These are phyloP conservation scores for Chironomus striatipennis DNA, from an alignment of 1,140 invertebrate species.

Conservation along the genomic window DNA sequence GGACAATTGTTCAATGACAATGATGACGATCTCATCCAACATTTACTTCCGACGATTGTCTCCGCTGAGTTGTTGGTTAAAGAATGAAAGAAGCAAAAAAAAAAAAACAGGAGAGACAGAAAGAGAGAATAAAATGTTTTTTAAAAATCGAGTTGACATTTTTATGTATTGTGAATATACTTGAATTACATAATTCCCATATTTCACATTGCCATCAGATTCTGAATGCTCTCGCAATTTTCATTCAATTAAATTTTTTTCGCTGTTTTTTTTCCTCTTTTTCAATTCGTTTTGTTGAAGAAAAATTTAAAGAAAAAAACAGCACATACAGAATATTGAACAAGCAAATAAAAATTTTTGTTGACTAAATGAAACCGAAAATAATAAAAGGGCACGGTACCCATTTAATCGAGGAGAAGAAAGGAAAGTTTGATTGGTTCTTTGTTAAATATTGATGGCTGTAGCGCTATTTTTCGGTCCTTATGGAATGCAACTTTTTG, in stretches of 20 bases:
- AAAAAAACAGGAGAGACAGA: no score
- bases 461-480: no score
- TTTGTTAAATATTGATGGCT: no score
- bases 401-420: not conserved
- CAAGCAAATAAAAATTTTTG: no score
- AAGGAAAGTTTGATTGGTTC: no score
- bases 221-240: not conserved
- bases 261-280: not conserved
- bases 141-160: not conserved
- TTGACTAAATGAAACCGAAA: not conserved
- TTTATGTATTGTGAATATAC: not conserved
- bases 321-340: not conserved
- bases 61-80: not conserved
- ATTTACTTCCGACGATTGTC: conserved; percentile 12
- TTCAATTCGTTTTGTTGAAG: not conserved
- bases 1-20: no score
- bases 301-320: not conserved
- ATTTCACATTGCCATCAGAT: conserved; percentile 19
- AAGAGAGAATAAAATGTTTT: no score
- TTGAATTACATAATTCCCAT: conserved; percentile 5
- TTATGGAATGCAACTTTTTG: no score
- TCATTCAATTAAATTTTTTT: conserved; percentile 23
- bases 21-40: not conserved
- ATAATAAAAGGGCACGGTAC: conserved; percentile 20
- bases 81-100: no score